phyloP scores from a whole-genome alignment of 2,888 invertebrate genomes.

The Sarcophaga caerulescens region DNA sequence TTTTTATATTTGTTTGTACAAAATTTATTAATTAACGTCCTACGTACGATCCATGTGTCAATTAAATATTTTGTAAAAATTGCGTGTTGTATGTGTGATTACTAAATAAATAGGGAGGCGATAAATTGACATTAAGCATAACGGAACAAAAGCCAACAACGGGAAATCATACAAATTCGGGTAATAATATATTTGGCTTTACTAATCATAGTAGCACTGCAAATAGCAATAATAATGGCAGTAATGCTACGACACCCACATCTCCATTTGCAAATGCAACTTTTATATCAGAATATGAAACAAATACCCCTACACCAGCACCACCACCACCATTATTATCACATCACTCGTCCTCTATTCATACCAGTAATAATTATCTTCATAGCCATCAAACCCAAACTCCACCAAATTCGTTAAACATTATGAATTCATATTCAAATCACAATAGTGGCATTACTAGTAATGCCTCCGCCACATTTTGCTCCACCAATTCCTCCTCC shows the following conservation, averaged over 20 bases:
- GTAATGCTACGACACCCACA: slow-evolving; percentile 66
- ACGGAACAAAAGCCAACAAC: slow-evolving; percentile 82
- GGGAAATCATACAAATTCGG: slow-evolving; percentile 69
- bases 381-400: slow-evolving; percentile 67
- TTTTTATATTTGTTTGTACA: slow-evolving; percentile 38
- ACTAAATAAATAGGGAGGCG: slow-evolving; percentile 83
- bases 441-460: slow-evolving; percentile 37
- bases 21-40: slow-evolving; percentile 55
- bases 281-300: slow-evolving; percentile 76
- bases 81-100: slow-evolving; percentile 41
- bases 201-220: slow-evolving; percentile 70
- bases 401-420: slow-evolving; percentile 68
- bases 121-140: slow-evolving; percentile 86
- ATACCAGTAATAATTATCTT: slow-evolving; percentile 44
- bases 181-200: slow-evolving; percentile 71
- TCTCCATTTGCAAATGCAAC: slow-evolving; percentile 73
- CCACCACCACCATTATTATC: slow-evolving; percentile 42
- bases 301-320: slow-evolving; percentile 30
- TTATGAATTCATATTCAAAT: slow-evolving; percentile 52
- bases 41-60: slow-evolving; percentile 67
- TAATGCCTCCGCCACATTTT: slow-evolving; percentile 14
- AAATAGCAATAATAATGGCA: slow-evolving; percentile 53
- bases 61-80: slow-evolving; percentile 67
- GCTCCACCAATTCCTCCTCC: slow-evolving; percentile 34
- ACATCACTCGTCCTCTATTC: slow-evolving; percentile 36